Conservation (phyloP, 2,797 vertebrate species). For the Apogon talboti region DNA sequence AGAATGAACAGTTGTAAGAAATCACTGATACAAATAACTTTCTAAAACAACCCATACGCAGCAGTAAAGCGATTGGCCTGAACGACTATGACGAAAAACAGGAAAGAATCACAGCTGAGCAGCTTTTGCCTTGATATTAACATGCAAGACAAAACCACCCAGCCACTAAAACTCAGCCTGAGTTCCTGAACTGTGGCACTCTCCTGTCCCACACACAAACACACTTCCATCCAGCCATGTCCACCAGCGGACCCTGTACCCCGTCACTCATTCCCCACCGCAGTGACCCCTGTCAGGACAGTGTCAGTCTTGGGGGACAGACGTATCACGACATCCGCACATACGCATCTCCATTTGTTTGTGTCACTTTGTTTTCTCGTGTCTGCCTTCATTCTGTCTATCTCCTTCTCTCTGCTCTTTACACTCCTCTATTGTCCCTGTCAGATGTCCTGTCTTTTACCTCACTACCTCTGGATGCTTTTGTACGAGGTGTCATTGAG, state of each 20-base stretch:
- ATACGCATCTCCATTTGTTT: slow-evolving; percentile 38
- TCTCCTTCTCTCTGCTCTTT: slow-evolving; percentile 24
- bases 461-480: slow-evolving; percentile 37
- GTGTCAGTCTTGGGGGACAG: slow-evolving; percentile 60
- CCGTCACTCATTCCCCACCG: slow-evolving; percentile 67
- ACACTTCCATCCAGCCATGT: slow-evolving; percentile 11
- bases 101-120: neutral
- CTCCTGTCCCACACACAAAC: slow-evolving; percentile 6
- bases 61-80: no score
- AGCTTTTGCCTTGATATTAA: slow-evolving; percentile 18
- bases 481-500: slow-evolving; percentile 27
- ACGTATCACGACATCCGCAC: slow-evolving; percentile 47
- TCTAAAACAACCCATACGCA: no score
- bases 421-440: slow-evolving; percentile 33
- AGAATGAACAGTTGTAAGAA: no score
- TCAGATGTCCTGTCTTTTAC: slow-evolving; percentile 32
- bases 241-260: slow-evolving; percentile 52
- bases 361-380: slow-evolving; percentile 37
- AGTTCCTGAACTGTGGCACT: slow-evolving; percentile 22
- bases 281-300: slow-evolving; percentile 76
- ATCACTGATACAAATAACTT: no score
- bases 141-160: slow-evolving; percentile 45
- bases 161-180: slow-evolving; percentile 36
- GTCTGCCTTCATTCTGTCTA: slow-evolving; percentile 53
- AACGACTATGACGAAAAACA: no score